Percentiles rank a stretch among this genome's conserved stretches.
Conservation (phyloP, 1,140 invertebrate genomes). For the Drosophila varians region DNA sequence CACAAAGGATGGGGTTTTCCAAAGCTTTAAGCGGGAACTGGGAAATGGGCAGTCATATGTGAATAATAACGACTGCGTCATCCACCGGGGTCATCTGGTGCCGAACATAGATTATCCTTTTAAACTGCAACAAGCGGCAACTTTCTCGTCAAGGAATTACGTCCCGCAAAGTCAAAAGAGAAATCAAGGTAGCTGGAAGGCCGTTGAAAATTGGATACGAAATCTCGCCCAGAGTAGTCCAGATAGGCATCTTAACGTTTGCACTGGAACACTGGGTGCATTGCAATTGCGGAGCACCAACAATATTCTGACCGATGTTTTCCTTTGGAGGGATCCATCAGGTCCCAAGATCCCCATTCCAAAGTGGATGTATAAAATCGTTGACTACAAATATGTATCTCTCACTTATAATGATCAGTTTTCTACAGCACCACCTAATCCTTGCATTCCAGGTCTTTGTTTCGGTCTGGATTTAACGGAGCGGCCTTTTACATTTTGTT, state of each 20-base stretch:
- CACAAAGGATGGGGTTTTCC: too few relatives aligned
- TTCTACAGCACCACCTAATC: neutral
- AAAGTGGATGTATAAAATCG: neutral
- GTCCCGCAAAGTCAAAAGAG: neutral
- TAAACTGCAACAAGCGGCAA: neutral
- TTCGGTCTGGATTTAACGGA: neutral
- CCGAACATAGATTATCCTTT: neutral
- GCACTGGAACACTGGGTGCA: neutral
- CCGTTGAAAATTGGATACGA: neutral
- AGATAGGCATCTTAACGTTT: neutral
- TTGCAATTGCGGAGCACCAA: neutral
- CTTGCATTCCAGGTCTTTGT: neutral
- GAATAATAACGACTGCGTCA: too few relatives aligned
- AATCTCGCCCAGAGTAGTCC: neutral
- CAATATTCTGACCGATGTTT: neutral
- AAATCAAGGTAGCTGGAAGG: neutral
- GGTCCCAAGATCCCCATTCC: neutral
- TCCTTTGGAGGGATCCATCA: neutral
- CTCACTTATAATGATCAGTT: neutral
- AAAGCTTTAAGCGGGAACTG: too few relatives aligned
- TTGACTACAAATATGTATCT: neutral
- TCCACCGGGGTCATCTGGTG: neutral
- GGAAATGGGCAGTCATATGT: too few relatives aligned
- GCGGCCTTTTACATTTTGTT: neutral
- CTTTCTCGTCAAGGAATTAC: neutral